A percentile compares a stretch with the other conserved stretches of the same genome.
phyloP scores from a whole-genome alignment of 2,113 vertebrate species.

The Athene cunicularia region DNA sequence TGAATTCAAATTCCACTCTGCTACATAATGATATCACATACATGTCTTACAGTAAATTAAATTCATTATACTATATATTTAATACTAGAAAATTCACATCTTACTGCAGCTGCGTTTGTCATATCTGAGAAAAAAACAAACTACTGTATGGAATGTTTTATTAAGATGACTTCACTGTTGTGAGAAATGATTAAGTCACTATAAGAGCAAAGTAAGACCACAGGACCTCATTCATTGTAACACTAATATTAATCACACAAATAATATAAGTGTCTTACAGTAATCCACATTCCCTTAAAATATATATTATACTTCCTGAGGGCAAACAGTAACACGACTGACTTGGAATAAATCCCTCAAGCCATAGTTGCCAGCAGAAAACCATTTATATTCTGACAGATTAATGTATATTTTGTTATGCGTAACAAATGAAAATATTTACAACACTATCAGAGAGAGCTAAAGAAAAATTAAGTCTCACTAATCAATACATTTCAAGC shows the following conservation, averaged over 20 bases:
- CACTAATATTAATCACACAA: slow-evolving; percentile 84
- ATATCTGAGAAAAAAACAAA: slow-evolving; percentile 70
- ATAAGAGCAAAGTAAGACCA: slow-evolving; percentile 81
- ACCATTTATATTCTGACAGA: slow-evolving; percentile 81
- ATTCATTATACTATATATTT: slow-evolving; percentile 60
- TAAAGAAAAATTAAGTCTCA: slow-evolving; percentile 76
- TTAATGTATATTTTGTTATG: slow-evolving; percentile 79
- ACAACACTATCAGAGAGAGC: slow-evolving; percentile 74
- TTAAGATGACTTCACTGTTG: slow-evolving; percentile 78
- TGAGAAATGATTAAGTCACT: slow-evolving; percentile 84
- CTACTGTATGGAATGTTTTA: slow-evolving; percentile 74
- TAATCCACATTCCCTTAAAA: slow-evolving; percentile 79
- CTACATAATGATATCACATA: background rate
- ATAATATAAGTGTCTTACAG: slow-evolving; percentile 83
- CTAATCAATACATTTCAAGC: slow-evolving; percentile 72
- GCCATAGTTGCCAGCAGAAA: slow-evolving; percentile 78
- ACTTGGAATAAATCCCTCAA: slow-evolving; percentile 80
- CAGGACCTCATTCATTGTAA: slow-evolving; percentile 79
- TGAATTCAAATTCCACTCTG: background rate
- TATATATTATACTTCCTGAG: slow-evolving; percentile 80
- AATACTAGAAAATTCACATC: slow-evolving; percentile 72
- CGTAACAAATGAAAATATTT: slow-evolving; percentile 82
- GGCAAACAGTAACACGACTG: slow-evolving; percentile 73
- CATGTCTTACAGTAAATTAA: slow-evolving; percentile 60
- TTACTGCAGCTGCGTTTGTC: slow-evolving; percentile 76